Percentiles rank a stretch among this genome's conserved stretches.
Evolutionary conservation across 2,113 vertebrate species (phyloP).

Genomic region (Anguilla japonica): DNA sequence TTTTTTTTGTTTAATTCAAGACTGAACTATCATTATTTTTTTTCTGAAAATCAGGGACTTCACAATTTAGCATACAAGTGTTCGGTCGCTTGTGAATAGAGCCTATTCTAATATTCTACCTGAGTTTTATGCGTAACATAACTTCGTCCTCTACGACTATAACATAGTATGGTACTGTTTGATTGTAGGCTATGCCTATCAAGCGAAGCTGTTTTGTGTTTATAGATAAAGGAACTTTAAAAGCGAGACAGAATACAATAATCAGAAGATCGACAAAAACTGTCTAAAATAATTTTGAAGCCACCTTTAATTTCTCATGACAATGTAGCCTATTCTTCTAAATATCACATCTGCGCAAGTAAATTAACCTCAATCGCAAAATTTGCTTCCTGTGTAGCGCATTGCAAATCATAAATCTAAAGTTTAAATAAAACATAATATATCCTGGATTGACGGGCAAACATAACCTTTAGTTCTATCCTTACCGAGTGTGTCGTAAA

Average conservation of each 20-base stretch:
- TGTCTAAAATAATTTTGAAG: background rate
- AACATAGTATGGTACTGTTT: background rate
- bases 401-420: background rate
- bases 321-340: background rate
- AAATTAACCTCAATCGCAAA: background rate
- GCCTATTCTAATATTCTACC: no score
- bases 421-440: background rate
- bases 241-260: background rate
- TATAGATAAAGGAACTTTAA: background rate
- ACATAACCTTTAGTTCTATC: background rate
- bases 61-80: no score
- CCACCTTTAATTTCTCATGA: background rate
- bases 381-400: background rate
- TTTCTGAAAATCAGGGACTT: background rate
- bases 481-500: background rate
- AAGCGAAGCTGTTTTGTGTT: background rate
- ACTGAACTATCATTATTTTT: background rate
- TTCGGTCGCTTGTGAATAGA: no score
- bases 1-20: background rate
- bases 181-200: background rate
- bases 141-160: no score
- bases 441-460: background rate
- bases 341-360: background rate
- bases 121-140: no score
- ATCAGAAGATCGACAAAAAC: background rate